A percentile compares a stretch with the other conserved stretches of the same genome.
phyloP scores from a whole-genome alignment of 2,113 vertebrate genomes.

The Clarias gariepinus region DNA sequence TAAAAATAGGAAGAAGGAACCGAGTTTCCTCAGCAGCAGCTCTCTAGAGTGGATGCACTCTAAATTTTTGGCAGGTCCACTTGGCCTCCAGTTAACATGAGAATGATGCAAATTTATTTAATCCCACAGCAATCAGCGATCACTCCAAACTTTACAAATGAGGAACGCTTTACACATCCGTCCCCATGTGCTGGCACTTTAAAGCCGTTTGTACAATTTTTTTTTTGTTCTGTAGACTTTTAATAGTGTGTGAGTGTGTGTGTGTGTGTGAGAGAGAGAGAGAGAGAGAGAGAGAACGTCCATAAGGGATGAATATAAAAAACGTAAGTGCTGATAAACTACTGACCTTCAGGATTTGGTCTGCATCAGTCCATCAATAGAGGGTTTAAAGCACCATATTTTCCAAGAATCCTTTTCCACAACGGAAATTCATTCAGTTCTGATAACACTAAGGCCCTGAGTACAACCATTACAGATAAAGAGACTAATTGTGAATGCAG shows the following conservation, averaged over 20 bases:
- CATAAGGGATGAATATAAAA: neutral
- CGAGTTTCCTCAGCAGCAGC: neutral
- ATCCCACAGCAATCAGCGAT: constrained; percentile 28
- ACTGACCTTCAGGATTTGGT: neutral
- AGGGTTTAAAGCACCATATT: neutral
- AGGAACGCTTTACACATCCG: constrained; percentile 14
- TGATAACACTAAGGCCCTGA: neutral
- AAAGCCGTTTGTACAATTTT: neutral
- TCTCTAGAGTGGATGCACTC: neutral
- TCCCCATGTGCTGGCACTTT: neutral
- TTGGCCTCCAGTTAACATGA: constrained; percentile 25
- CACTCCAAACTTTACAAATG: constrained; percentile 14
- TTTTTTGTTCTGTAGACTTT: neutral
- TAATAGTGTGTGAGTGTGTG: neutral
- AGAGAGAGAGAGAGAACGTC: neutral
- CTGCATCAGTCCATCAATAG: neutral
- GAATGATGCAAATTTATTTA: constrained; percentile 34
- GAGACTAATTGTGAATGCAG: neutral
- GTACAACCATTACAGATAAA: neutral
- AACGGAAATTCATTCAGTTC: neutral
- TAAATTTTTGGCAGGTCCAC: constrained; percentile 14
- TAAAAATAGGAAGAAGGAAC: neutral
- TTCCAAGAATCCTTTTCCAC: neutral
- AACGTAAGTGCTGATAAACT: neutral
- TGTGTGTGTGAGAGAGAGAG: neutral